Evolutionary conservation across 1,140 invertebrate genomes (phyloP).

Genomic region (Centruroides sculpturatus): DNA sequence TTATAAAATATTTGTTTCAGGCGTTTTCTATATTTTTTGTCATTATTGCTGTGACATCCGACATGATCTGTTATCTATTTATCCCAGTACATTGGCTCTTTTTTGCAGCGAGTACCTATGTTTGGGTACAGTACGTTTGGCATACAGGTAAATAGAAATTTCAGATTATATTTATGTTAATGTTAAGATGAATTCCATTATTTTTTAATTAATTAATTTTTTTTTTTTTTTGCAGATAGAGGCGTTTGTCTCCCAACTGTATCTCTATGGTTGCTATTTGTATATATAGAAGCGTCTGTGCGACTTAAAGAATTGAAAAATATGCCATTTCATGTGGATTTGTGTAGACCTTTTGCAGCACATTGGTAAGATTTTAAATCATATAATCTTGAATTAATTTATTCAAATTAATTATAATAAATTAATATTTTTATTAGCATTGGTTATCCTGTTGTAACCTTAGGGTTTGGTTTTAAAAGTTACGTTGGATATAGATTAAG

Average conservation of each 20-base stretch:
- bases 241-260: slow-evolving; percentile 89
- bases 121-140: slow-evolving; percentile 98
- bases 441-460: slow-evolving; percentile 92
- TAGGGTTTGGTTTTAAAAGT: slow-evolving; percentile 93
- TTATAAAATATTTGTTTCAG: slow-evolving; percentile 32
- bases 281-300: slow-evolving; percentile 86
- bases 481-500: slow-evolving; percentile 83
- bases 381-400: too few relatives aligned
- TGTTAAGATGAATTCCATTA: too few relatives aligned
- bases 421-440: slow-evolving; percentile 45
- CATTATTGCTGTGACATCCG: slow-evolving; percentile 92
- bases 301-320: slow-evolving; percentile 71
- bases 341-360: slow-evolving; percentile 94
- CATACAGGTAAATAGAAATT: slow-evolving; percentile 61
- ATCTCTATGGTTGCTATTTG: slow-evolving; percentile 84
- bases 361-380: slow-evolving; percentile 57
- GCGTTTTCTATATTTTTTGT: slow-evolving; percentile 97
- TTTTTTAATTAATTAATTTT: too few relatives aligned
- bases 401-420: too few relatives aligned
- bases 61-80: slow-evolving; percentile 98
- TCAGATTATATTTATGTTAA: too few relatives aligned
- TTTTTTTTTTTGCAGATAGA: slow-evolving; percentile 44
- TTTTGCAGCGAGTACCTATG: slow-evolving; percentile 94
- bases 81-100: slow-evolving; percentile 97
- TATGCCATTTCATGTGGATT: slow-evolving; percentile 77